Evolutionary conservation across 2,797 vertebrate genomes (phyloP), one percentile per base, ranked within the genome.

Genomic region (Acrossocheilus fasciatus): DNA sequence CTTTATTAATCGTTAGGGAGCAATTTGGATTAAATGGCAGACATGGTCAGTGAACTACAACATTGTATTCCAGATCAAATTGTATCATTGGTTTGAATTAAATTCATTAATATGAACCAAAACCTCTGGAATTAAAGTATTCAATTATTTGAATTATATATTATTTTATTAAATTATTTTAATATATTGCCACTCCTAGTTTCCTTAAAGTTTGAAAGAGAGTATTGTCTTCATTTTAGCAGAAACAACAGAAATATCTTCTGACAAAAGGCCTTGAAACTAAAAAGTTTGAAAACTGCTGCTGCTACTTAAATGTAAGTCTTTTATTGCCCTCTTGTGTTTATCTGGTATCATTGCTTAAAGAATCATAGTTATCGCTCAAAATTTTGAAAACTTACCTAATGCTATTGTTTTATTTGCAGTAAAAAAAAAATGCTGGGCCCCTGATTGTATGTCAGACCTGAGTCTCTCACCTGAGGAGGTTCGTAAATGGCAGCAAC

Each of bases 401-500:
- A 6, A 15, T 26, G 36, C 54, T 57, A 30, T 34, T 64, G n/a
- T 36, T 23, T 36, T 77, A 18, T 50, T 66, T 39, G 15, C 26
- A 74, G 50, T 52, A 11, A n/a, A 26, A 59, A 59, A 73, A 73
- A 17, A 11, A 15, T 9, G 26, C 41, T 47, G 26, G 4, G 1
- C 23, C 14, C 52, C 66, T 54, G 39, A 62, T n/a, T 34, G 8
- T 8, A 6, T 43, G 15, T 12, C n/a, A 82, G 36, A 10, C 4
- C 54, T 11, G 26, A 45, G 47, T 45, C 30, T 2, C 4, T 93
- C 90, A 99, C 98, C 97, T 99, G 98, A 0, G 98, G 98, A 1
- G 98, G 98, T 82, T 99, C 98, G 10, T 99, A 99, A 91, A 99
- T 99, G 88, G 98, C 97, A 0, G 98, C 98, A 70, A 99, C 98